A percentile compares a stretch with the other conserved stretches of the same genome.
These are phyloP conservation scores for Liodrosophila aerea DNA, from an alignment of 2,888 invertebrate genomes.

Conservation along the genomic window DNA sequence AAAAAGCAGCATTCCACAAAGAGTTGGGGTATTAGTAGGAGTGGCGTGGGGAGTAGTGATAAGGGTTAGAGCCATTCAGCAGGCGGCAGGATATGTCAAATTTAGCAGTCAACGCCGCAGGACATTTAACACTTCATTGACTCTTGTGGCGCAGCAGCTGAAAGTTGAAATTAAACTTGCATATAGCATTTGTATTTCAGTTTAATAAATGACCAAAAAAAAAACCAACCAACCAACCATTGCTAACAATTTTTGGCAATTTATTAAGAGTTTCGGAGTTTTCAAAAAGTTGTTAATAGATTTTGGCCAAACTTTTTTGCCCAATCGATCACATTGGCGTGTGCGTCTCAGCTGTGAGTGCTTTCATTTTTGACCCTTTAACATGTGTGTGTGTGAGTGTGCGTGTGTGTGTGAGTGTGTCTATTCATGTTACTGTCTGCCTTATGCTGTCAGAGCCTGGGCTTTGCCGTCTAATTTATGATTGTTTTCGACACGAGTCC, in stretches of 20 bases:
- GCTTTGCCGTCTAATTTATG: slow-evolving; percentile 75
- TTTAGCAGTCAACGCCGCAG: slow-evolving; percentile 49
- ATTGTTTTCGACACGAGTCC: slow-evolving; percentile 53
- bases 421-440: slow-evolving; percentile 19
- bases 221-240: slow-evolving; percentile 1
- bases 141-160: slow-evolving; percentile 39
- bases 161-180: slow-evolving; percentile 36
- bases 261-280: slow-evolving; percentile 29
- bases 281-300: slow-evolving; percentile 41
- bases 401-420: slow-evolving; percentile 4
- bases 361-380: slow-evolving; percentile 61
- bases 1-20: slow-evolving; percentile 3
- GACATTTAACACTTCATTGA: slow-evolving; percentile 72
- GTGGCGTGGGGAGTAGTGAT: neutral
- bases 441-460: slow-evolving; percentile 52
- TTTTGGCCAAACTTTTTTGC: slow-evolving; percentile 23
- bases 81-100: slow-evolving; percentile 40
- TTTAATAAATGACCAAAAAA: slow-evolving; percentile 55
- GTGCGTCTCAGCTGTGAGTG: slow-evolving; percentile 44
- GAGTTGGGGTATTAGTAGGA: neutral
- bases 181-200: slow-evolving; percentile 71
- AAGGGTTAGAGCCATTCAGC: neutral
- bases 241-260: slow-evolving; percentile 22
- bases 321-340: slow-evolving; percentile 46
- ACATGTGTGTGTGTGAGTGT: slow-evolving; percentile 2